A percentile compares a stretch with the other conserved stretches of the same genome.
Evolutionary conservation across 2,797 vertebrate genomes (phyloP).

Genomic region (Microcaecilia unicolor): DNA sequence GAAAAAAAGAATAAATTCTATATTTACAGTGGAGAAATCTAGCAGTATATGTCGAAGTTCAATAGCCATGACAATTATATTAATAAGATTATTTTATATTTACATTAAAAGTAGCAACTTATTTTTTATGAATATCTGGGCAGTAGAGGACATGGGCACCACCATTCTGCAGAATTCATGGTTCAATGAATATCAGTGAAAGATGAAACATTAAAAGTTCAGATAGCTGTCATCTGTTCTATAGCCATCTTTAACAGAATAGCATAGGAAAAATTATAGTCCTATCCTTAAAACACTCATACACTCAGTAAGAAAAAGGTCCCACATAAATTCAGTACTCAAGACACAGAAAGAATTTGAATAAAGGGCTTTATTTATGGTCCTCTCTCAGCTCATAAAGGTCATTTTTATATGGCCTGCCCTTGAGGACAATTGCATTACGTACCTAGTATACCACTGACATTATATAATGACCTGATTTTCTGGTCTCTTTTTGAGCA

Average conservation of each 20-base stretch:
- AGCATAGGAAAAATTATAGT: background rate
- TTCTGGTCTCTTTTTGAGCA: background rate
- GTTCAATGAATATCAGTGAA: background rate
- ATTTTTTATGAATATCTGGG: no score
- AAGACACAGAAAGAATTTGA: background rate
- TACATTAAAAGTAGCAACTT: no score
- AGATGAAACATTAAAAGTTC: constrained; percentile 3
- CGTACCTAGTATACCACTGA: background rate
- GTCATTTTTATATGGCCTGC: background rate
- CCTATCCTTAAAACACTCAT: background rate
- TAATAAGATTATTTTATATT: no score
- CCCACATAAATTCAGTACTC: background rate
- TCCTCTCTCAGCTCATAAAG: background rate
- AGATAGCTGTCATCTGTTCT: background rate
- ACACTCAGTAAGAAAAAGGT: background rate
- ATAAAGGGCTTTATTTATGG: background rate
- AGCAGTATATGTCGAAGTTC: no score
- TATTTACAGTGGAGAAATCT: no score
- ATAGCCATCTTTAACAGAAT: background rate
- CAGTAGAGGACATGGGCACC: no score
- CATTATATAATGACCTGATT: background rate
- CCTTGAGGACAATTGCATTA: background rate
- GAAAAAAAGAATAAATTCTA: no score
- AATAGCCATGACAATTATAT: no score
- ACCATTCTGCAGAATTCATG: no score